Conservation (phyloP, 2,113 vertebrate species). For the Lichenostomus cassidix region DNA sequence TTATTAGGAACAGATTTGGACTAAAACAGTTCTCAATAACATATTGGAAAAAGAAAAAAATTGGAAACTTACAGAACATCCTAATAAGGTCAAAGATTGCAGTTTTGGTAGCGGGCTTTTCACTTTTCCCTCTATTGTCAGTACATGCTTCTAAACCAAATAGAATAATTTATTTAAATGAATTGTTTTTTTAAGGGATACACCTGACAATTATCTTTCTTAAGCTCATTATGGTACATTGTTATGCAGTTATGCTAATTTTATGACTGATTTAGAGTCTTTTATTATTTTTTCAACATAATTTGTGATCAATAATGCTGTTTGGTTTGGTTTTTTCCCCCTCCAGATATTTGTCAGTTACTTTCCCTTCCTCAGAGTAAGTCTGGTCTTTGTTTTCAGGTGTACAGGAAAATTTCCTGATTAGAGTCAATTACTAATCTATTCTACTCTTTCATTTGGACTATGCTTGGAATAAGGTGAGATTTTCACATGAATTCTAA, state of each 20-base stretch:
- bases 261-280: not conserved
- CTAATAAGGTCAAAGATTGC: not conserved
- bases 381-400: not conserved
- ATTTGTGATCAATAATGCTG: not conserved
- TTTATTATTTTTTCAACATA: not conserved
- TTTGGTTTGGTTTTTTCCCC: not conserved
- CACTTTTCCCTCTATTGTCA: not conserved
- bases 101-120: not conserved
- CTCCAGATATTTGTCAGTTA: not conserved
- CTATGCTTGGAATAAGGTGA: not conserved
- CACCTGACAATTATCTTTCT: not conserved
- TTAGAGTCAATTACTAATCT: not conserved
- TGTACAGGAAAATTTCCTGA: not conserved
- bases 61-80: not conserved
- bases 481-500: not conserved
- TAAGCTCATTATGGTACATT: not conserved
- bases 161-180: not conserved
- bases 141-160: not conserved
- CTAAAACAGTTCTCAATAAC: not conserved
- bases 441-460: not conserved
- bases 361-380: not conserved
- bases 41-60: not conserved
- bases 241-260: not conserved
- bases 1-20: not conserved
- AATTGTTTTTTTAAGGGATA: not conserved